A percentile compares a stretch with the other conserved stretches of the same genome.
These are phyloP conservation scores for Perccottus glenii DNA, from an alignment of 2,113 vertebrate species.

Conservation along the genomic window DNA sequence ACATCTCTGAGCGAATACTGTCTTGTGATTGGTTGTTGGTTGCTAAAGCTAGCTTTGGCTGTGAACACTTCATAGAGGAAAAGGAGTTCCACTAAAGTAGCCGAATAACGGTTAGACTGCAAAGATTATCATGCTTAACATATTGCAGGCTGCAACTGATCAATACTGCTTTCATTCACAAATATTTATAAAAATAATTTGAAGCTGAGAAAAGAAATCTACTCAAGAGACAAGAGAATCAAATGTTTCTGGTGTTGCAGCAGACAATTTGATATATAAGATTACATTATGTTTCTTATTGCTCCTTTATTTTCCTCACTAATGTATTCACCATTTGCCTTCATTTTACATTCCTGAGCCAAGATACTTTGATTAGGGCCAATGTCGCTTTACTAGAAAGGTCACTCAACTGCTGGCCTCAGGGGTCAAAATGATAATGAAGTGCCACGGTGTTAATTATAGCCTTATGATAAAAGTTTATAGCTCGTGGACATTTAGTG, in stretches of 20 bases:
- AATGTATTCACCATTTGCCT: slow-evolving; percentile 17
- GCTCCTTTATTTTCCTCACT: slow-evolving; percentile 18
- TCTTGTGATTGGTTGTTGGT: too few relatives aligned
- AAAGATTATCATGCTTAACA: neutral
- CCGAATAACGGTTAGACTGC: neutral
- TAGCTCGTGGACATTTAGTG: slow-evolving; percentile 30
- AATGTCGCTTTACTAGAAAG: slow-evolving; percentile 27
- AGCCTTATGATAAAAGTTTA: slow-evolving; percentile 42
- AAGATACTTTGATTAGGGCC: slow-evolving; percentile 20
- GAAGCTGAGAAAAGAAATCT: neutral
- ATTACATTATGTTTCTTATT: slow-evolving; percentile 22
- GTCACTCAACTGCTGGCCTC: slow-evolving; percentile 26
- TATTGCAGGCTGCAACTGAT: neutral
- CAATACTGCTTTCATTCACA: neutral
- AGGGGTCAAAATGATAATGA: slow-evolving; percentile 44
- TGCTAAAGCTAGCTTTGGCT: too few relatives aligned
- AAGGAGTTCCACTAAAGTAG: too few relatives aligned
- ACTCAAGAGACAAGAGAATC: neutral
- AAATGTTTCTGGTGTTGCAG: neutral
- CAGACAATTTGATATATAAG: slow-evolving; percentile 12
- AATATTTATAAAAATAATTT: slow-evolving; percentile 1
- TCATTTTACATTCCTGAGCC: slow-evolving; percentile 17
- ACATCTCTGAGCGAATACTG: too few relatives aligned
- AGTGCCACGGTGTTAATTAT: slow-evolving; percentile 44
- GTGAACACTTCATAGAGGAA: too few relatives aligned